Conservation (phyloP, 2,113 vertebrate genomes). For the Calypte anna region DNA sequence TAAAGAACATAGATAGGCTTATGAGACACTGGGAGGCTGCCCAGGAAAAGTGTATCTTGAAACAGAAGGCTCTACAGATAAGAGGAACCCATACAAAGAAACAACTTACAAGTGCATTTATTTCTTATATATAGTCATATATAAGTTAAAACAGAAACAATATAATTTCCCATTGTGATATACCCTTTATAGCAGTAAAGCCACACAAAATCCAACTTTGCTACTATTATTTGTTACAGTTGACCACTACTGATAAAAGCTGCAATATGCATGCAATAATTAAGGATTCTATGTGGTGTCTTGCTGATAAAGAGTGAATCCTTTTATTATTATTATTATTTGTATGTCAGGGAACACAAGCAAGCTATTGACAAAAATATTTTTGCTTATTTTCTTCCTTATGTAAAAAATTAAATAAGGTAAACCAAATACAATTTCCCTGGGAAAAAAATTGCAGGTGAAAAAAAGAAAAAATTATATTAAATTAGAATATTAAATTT, state of each 20-base stretch:
- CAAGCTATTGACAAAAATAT: background rate
- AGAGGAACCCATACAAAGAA: background rate
- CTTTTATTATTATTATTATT: background rate
- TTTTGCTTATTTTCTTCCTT: background rate
- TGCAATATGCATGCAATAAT: background rate
- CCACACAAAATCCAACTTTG: background rate
- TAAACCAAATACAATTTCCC: background rate
- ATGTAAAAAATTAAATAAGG: background rate
- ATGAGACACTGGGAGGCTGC: background rate
- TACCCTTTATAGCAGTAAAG: background rate
- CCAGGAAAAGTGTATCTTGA: background rate
- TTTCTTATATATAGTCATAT: background rate
- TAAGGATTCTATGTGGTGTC: background rate
- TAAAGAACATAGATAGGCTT: background rate
- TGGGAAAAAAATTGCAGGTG: background rate
- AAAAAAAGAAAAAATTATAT: background rate
- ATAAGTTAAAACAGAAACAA: background rate
- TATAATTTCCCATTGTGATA: background rate
- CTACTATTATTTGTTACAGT: background rate
- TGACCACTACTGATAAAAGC: background rate
- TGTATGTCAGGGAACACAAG: background rate
- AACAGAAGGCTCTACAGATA: background rate
- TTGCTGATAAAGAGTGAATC: background rate
- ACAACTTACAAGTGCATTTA: background rate
- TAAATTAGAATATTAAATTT: background rate